Evolutionary conservation across 2,888 invertebrate species (phyloP).

Genomic region (Lymantria monacha): DNA sequence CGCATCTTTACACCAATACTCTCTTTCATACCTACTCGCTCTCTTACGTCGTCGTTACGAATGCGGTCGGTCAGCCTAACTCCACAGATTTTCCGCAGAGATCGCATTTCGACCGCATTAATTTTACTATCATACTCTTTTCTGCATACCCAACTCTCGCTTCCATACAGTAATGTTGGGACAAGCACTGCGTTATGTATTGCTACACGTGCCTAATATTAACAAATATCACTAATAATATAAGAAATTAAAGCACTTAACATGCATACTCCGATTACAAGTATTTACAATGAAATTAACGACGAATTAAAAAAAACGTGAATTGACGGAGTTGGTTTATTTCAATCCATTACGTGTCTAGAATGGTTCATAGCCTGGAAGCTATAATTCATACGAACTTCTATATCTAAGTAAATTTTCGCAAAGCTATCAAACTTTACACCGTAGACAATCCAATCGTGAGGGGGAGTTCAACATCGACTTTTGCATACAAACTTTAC

Average conservation of each 20-base stretch:
- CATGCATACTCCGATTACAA: neutral
- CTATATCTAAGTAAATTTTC: slow-evolving; percentile 64
- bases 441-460: slow-evolving; percentile 68
- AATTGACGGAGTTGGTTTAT: slow-evolving; percentile 40
- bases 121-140: too few species aligned
- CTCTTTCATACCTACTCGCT: too few species aligned
- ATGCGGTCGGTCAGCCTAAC: too few species aligned
- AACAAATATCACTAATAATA: too few species aligned
- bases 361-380: slow-evolving; percentile 46
- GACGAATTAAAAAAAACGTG: slow-evolving; percentile 12
- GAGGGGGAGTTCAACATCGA: slow-evolving; percentile 59
- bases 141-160: too few species aligned
- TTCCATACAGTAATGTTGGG: too few species aligned
- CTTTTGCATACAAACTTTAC: slow-evolving; percentile 75
- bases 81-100: too few species aligned
- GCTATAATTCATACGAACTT: slow-evolving; percentile 61
- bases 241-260: neutral
- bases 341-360: slow-evolving; percentile 53
- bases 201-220: too few species aligned
- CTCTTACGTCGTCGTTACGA: too few species aligned
- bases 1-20: too few species aligned
- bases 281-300: slow-evolving; percentile 7
- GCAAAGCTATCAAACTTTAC: slow-evolving; percentile 70
- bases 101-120: too few species aligned
- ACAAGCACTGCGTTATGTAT: too few species aligned